phyloP scores from a whole-genome alignment of 2,113 vertebrate genomes.

The Cricetomys ansorgei region DNA sequence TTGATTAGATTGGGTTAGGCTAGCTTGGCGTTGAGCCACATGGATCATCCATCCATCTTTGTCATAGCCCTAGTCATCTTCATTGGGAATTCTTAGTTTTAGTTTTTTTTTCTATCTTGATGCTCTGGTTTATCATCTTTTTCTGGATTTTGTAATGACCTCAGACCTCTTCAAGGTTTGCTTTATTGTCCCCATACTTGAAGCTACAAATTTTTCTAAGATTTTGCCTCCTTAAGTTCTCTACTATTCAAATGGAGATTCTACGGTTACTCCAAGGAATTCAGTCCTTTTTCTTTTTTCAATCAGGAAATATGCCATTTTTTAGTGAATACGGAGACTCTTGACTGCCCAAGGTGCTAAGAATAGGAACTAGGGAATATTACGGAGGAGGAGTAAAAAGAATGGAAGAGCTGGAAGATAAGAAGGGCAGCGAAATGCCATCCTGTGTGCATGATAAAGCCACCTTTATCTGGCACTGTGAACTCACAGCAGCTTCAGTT shows the following conservation, averaged over 20 bases:
- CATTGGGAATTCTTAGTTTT: neutral
- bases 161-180: conserved; percentile 4
- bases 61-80: neutral
- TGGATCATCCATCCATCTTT: neutral
- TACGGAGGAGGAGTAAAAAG: neutral
- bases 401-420: neutral
- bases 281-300: neutral
- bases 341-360: neutral
- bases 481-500: neutral
- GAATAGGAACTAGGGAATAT: neutral
- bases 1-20: neutral
- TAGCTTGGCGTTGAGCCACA: neutral
- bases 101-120: neutral
- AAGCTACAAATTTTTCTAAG: conserved; percentile 28
- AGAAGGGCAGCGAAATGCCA: too few relatives aligned
- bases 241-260: neutral
- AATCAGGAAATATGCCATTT: neutral
- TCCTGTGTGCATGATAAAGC: neutral
- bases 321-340: neutral
- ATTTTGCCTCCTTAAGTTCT: neutral
- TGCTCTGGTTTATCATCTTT: neutral
- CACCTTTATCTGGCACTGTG: too few relatives aligned
- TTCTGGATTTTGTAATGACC: neutral
- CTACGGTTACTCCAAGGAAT: neutral
- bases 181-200: neutral